These are phyloP conservation scores for Rambutsinella grinnellia DNA, from an alignment of 2,888 invertebrate species.

Conservation along the genomic window DNA sequence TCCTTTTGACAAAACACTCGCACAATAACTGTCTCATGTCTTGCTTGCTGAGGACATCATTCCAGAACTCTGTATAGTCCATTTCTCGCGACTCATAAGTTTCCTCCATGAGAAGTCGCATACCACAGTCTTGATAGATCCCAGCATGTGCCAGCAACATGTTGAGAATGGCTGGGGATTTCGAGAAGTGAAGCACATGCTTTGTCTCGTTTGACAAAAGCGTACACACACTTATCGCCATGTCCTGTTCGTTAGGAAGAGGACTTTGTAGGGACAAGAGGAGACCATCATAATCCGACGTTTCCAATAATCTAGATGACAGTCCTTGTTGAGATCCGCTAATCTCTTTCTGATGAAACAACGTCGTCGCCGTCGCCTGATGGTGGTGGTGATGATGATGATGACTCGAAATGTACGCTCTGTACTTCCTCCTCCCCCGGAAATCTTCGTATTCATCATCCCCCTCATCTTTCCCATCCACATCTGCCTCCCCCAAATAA, in stretches of 20 bases:
- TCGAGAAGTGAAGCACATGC: slow-evolving; percentile 86
- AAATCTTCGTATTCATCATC: slow-evolving; percentile 76
- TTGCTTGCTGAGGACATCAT: slow-evolving; percentile 52
- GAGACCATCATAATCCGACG: slow-evolving; percentile 83
- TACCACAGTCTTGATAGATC: slow-evolving; percentile 83
- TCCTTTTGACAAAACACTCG: slow-evolving; percentile 60
- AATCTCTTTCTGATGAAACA: slow-evolving; percentile 29
- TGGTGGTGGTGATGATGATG: slow-evolving; percentile 82
- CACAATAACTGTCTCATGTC: slow-evolving; percentile 61
- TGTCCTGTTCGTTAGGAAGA: slow-evolving; percentile 98
- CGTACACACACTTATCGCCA: slow-evolving; percentile 97
- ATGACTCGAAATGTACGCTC: slow-evolving; percentile 70
- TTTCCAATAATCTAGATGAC: slow-evolving; percentile 74
- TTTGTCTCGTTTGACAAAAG: slow-evolving; percentile 94
- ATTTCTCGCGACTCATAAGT: slow-evolving; percentile 59
- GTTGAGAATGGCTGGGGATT: slow-evolving; percentile 88
- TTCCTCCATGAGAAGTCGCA: slow-evolving; percentile 62
- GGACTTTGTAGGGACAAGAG: slow-evolving; percentile 93
- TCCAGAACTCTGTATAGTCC: slow-evolving; percentile 62
- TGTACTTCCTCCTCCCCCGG: slow-evolving; percentile 77
- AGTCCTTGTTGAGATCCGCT: slow-evolving; percentile 73
- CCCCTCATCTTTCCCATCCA: slow-evolving; percentile 80
- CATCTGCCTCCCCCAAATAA: slow-evolving; percentile 90
- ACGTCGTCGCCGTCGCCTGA: slow-evolving; percentile 17
- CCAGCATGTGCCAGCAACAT: slow-evolving; percentile 94